phyloP scores from a whole-genome alignment of 2,888 invertebrate species.

The Lochmaea crataegi region DNA sequence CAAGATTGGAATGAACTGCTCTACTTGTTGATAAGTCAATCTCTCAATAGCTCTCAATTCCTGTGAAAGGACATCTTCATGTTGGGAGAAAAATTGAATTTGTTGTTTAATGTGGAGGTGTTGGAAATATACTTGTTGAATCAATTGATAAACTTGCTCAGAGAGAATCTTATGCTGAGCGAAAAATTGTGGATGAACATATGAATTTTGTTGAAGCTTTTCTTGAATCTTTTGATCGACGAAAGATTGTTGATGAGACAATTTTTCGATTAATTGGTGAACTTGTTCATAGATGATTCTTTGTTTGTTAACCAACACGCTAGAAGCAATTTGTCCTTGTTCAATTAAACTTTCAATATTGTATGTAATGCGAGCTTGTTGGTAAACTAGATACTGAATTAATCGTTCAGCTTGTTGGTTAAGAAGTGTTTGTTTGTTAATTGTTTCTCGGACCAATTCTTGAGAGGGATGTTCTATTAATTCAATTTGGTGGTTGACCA shows the following conservation, averaged over 20 bases:
- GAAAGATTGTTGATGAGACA: background rate
- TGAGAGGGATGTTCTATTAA: background rate
- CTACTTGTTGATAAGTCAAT: background rate
- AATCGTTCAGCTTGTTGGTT: background rate
- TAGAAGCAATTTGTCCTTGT: background rate
- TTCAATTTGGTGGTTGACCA: background rate
- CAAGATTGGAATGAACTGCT: background rate
- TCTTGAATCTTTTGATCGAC: background rate
- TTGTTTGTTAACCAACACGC: constrained; percentile 3
- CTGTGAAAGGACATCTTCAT: background rate
- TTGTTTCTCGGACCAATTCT: background rate
- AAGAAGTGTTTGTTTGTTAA: background rate
- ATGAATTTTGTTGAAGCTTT: background rate
- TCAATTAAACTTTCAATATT: background rate
- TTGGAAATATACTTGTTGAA: constrained; percentile 3
- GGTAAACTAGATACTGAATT: background rate
- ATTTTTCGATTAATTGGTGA: background rate
- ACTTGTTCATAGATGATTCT: background rate
- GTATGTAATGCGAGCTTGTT: background rate
- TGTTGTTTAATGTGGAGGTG: background rate
- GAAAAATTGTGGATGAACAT: background rate
- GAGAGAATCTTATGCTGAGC: background rate
- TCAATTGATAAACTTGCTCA: background rate
- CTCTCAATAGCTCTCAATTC: background rate
- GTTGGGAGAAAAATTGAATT: background rate